Percentiles rank a stretch among this genome's conserved stretches.
phyloP scores from a whole-genome alignment of 1,140 invertebrate genomes.

The Papilio polyxenes region DNA sequence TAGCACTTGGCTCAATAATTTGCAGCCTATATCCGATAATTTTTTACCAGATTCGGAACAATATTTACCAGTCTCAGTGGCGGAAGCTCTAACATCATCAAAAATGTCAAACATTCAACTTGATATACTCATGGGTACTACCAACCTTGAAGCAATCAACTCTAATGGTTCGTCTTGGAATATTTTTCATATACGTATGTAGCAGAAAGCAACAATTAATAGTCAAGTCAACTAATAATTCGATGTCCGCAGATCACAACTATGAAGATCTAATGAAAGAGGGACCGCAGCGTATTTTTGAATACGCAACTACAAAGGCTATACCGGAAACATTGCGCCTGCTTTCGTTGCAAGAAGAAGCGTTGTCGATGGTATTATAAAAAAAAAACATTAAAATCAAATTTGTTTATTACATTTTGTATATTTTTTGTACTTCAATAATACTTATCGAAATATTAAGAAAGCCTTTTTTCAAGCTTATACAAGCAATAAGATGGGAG shows the following conservation, averaged over 20 bases:
- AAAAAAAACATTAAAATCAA: background rate
- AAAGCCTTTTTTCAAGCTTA: conserved; percentile 46
- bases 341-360: conserved; percentile 54
- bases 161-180: conserved; percentile 65
- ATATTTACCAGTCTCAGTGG: conserved; percentile 80
- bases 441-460: background rate
- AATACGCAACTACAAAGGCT: conserved; percentile 50
- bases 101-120: conserved; percentile 76
- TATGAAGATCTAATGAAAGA: conserved; percentile 51
- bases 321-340: conserved; percentile 57
- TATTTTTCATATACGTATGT: background rate
- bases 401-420: background rate
- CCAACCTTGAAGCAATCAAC: conserved; percentile 82
- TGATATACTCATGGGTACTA: conserved; percentile 82
- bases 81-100: conserved; percentile 70
- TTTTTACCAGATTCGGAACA: conserved; percentile 81
- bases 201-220: background rate
- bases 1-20: conserved; percentile 79
- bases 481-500: conserved; percentile 66
- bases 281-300: conserved; percentile 46
- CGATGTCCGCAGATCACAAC: conserved; percentile 48
- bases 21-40: conserved; percentile 82
- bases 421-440: background rate
- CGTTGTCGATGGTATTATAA: conserved; percentile 49
- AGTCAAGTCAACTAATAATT: background rate